phyloP scores from a whole-genome alignment of 2,797 vertebrate species.

The Huso huso region DNA sequence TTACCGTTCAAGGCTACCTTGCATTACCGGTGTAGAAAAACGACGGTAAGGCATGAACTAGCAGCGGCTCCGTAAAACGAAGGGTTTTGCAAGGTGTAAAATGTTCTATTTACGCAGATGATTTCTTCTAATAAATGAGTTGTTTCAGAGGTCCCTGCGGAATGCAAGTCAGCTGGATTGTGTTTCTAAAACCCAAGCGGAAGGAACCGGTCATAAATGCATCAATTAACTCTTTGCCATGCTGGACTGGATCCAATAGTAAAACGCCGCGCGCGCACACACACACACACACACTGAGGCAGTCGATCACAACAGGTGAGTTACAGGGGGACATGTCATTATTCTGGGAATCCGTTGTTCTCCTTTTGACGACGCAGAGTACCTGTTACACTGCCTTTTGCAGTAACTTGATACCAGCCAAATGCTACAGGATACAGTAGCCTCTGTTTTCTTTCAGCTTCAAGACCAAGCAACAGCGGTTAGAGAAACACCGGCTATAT shows the following conservation, averaged over 20 bases:
- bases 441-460: background rate
- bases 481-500: background rate
- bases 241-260: background rate
- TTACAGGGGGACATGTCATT: background rate
- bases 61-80: background rate
- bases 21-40: background rate
- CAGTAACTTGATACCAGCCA: background rate
- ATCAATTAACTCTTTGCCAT: background rate
- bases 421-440: background rate
- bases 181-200: constrained; percentile 10
- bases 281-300: background rate
- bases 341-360: background rate
- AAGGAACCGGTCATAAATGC: constrained; percentile 2
- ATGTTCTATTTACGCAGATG: background rate
- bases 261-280: background rate
- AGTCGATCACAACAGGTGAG: background rate
- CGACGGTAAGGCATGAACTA: background rate
- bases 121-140: background rate
- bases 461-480: background rate
- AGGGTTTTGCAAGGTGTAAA: background rate
- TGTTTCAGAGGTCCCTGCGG: background rate
- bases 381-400: background rate
- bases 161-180: constrained; percentile 5
- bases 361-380: background rate
- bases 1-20: background rate